Percentiles rank a stretch among this genome's conserved stretches.
Conservation (phyloP, 2,797 vertebrate species). For the Arctocebus calabarensis region DNA sequence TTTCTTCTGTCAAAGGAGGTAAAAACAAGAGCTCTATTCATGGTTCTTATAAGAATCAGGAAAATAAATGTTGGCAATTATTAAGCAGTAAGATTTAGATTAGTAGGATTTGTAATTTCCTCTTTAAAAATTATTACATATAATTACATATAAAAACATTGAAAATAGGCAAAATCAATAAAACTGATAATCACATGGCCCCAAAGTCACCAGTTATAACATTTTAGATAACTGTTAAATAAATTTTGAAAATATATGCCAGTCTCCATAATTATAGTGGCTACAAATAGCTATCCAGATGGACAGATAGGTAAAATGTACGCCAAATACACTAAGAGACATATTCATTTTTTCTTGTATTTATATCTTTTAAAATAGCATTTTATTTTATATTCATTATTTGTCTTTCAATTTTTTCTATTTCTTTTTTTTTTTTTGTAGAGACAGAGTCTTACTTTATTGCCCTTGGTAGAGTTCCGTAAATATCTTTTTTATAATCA, state of each 20-base stretch:
- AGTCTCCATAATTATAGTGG: neutral
- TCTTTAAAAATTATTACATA: neutral
- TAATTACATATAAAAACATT: neutral
- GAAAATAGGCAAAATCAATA: neutral
- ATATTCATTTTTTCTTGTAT: neutral
- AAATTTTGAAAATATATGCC: neutral
- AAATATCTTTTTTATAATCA: neutral
- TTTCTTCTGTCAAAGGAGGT: neutral
- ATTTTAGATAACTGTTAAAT: neutral
- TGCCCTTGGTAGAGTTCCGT: too few species aligned
- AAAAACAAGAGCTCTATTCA: neutral
- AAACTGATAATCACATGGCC: neutral
- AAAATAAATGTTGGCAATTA: neutral
- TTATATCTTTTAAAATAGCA: neutral
- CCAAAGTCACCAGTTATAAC: neutral
- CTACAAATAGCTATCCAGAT: neutral
- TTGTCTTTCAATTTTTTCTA: neutral
- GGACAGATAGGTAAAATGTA: neutral
- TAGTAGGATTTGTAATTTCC: neutral
- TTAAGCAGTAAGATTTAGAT: neutral
- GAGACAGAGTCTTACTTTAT: too few species aligned
- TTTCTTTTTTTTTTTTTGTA: too few species aligned
- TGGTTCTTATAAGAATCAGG: neutral
- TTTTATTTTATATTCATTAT: neutral
- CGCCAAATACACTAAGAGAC: neutral